Evolutionary conservation across 2,113 vertebrate genomes (phyloP).

Genomic region (Tychaedon coryphoeus): DNA sequence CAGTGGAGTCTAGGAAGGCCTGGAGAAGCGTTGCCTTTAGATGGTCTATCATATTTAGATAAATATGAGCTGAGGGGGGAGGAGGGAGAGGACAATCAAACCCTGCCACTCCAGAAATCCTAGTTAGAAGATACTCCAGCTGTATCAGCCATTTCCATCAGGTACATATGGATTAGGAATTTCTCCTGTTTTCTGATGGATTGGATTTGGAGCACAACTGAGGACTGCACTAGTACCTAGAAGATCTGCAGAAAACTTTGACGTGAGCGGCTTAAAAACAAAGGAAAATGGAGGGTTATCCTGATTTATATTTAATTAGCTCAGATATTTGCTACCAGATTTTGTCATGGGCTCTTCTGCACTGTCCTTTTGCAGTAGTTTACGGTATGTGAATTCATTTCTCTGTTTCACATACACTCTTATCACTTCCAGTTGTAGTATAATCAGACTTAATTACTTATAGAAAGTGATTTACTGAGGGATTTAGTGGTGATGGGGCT

Average conservation of each 20-base stretch:
- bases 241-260: not conserved
- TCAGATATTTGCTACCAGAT: not conserved
- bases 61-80: not conserved
- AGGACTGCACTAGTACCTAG: not conserved
- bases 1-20: not conserved
- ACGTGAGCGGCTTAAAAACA: not conserved
- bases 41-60: not conserved
- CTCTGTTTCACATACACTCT: not conserved
- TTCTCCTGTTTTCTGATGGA: not conserved
- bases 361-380: not conserved
- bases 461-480: not conserved
- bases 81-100: not conserved
- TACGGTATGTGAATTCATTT: not conserved
- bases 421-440: not conserved
- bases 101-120: conserved; percentile 2
- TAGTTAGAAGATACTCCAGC: not conserved
- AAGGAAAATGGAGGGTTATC: not conserved
- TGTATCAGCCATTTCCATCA: not conserved
- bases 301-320: not conserved
- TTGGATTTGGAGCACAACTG: conserved; percentile 20
- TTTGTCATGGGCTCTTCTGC: not conserved
- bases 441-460: not conserved
- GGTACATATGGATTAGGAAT: not conserved
- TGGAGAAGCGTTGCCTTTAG: not conserved
- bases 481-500: not conserved